Evolutionary conservation across 1,140 invertebrate species (phyloP).

Genomic region (Anagrus nilaparvatae): DNA sequence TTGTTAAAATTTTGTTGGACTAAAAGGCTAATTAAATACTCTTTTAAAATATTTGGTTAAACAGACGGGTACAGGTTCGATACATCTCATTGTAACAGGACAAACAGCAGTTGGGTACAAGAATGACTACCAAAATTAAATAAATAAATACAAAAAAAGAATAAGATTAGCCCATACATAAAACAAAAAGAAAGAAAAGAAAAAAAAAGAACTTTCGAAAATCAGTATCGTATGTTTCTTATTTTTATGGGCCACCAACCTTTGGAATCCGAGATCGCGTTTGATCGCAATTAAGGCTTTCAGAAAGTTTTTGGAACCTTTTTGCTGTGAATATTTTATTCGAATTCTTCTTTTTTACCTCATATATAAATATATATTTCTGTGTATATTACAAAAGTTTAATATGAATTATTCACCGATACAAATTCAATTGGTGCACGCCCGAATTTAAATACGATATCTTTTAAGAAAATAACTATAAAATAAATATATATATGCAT

Average conservation of each 20-base stretch:
- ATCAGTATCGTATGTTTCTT: too few species aligned
- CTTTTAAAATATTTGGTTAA: slow-evolving; percentile 25
- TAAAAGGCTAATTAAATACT: slow-evolving; percentile 39
- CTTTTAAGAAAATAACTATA: neutral
- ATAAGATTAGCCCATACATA: neutral
- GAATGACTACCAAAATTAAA: slow-evolving; percentile 20
- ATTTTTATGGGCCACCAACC: slow-evolving; percentile 22
- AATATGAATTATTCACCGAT: too few species aligned
- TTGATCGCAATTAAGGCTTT: slow-evolving; percentile 39
- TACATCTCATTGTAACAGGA: slow-evolving; percentile 43
- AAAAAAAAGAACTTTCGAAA: neutral
- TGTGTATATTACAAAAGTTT: too few species aligned
- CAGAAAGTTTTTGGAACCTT: slow-evolving; percentile 17
- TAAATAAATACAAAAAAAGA: slow-evolving; percentile 17
- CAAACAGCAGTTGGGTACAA: slow-evolving; percentile 41
- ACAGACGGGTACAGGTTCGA: slow-evolving; percentile 28
- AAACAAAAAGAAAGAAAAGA: slow-evolving; percentile 5
- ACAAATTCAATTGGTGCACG: slow-evolving; percentile 2
- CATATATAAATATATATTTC: too few species aligned
- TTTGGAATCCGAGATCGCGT: slow-evolving; percentile 38
- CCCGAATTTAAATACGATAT: slow-evolving; percentile 32
- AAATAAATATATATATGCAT: neutral
- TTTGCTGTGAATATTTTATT: slow-evolving; percentile 37
- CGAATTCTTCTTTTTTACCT: slow-evolving; percentile 5
- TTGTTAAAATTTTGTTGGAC: neutral